Conservation (phyloP, 23 tunicate species). For the Oikopleura albicans region DNA sequence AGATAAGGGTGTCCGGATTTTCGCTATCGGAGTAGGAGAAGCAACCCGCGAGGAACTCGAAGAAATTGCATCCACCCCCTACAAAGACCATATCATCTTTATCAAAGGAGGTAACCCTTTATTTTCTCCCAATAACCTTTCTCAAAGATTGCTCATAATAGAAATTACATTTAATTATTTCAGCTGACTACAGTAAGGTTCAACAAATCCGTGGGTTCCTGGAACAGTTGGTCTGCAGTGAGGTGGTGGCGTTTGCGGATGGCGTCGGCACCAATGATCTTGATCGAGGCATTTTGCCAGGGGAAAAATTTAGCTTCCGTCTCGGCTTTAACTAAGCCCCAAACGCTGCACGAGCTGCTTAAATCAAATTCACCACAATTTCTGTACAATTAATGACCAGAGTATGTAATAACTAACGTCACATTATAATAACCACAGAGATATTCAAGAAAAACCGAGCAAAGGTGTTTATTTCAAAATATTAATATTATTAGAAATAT, state of each 20-base stretch:
- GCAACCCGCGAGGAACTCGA: slow-evolving; percentile 37
- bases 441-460: too few species aligned
- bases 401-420: too few species aligned
- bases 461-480: too few species aligned
- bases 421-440: too few species aligned
- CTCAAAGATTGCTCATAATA: neutral
- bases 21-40: slow-evolving; percentile 67
- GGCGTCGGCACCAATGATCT: neutral
- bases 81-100: slow-evolving; percentile 38
- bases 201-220: neutral
- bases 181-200: slow-evolving; percentile 7
- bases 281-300: neutral
- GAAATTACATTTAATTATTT: neutral
- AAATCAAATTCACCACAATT: too few species aligned
- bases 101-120: slow-evolving; percentile 12
- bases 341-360: too few species aligned
- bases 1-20: slow-evolving; percentile 41
- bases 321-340: neutral
- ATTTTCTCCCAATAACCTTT: too few species aligned
- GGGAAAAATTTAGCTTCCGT: neutral
- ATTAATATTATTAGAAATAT: too few species aligned
- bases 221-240: neutral
- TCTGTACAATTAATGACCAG: too few species aligned
- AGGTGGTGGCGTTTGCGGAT: neutral
- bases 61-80: slow-evolving; percentile 46